phyloP scores from a whole-genome alignment of 2,888 invertebrate species.

The Siphonodentalium dalli region DNA sequence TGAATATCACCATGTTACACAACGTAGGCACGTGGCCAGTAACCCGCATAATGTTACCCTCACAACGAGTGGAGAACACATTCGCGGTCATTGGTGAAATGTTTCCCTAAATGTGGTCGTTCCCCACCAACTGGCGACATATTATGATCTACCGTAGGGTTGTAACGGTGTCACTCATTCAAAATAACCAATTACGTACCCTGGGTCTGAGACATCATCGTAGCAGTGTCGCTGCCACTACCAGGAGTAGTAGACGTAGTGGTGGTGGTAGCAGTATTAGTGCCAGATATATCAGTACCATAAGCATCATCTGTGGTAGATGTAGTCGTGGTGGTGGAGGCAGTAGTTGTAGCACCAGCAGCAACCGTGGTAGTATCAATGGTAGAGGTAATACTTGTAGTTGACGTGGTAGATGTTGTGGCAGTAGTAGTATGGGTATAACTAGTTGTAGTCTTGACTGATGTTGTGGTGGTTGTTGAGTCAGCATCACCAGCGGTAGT shows the following conservation, averaged over 20 bases:
- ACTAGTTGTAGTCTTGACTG: slow-evolving; percentile 14
- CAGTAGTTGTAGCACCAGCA: background rate
- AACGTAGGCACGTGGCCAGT: too few relatives aligned
- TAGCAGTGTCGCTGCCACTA: background rate
- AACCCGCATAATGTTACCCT: too few relatives aligned
- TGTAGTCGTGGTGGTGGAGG: background rate
- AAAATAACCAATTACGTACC: too few relatives aligned
- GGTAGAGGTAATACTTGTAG: background rate
- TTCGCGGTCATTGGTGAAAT: too few relatives aligned
- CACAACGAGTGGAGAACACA: too few relatives aligned
- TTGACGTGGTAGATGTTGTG: slow-evolving; percentile 2
- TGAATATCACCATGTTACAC: too few relatives aligned
- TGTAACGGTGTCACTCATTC: too few relatives aligned
- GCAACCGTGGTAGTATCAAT: background rate
- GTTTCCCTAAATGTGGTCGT: too few relatives aligned
- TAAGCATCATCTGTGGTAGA: background rate
- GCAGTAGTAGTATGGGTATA: slow-evolving; percentile 3
- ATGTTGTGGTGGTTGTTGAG: slow-evolving; percentile 5
- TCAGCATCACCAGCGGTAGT: background rate
- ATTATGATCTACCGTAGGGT: too few relatives aligned
- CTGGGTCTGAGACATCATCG: too few relatives aligned
- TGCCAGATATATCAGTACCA: slow-evolving; percentile 1
- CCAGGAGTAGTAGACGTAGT: background rate
- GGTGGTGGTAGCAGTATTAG: slow-evolving; percentile 2
- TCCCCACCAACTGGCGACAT: too few relatives aligned